phyloP scores from a whole-genome alignment of 2,113 vertebrate genomes.

The Chrysemys picta region DNA sequence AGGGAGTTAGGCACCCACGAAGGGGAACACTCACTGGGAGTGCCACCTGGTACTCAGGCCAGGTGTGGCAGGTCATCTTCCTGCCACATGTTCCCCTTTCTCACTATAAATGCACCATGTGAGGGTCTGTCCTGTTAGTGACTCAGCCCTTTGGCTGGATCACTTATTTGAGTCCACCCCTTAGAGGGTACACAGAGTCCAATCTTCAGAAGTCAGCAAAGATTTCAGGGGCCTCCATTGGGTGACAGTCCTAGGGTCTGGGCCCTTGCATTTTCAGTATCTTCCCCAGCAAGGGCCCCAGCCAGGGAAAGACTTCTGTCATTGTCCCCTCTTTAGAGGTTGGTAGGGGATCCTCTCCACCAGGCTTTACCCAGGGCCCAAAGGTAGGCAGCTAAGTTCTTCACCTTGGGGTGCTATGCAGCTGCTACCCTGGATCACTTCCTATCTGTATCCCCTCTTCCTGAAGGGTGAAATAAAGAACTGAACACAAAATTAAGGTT shows the following conservation, averaged over 20 bases:
- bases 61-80: background rate
- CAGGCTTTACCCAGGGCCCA: background rate
- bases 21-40: background rate
- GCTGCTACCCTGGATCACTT: too few relatives aligned
- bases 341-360: background rate
- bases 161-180: background rate
- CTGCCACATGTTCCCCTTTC: background rate
- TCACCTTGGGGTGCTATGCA: background rate
- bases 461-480: background rate
- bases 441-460: too few relatives aligned
- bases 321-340: background rate
- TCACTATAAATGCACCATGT: background rate
- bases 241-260: background rate
- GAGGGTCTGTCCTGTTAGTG: background rate
- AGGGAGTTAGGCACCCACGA: background rate
- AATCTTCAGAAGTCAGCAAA: background rate
- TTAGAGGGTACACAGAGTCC: background rate
- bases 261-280: background rate
- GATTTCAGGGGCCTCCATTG: too few relatives aligned
- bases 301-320: too few relatives aligned
- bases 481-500: background rate
- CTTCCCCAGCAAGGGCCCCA: background rate
- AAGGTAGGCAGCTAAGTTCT: background rate
- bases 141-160: background rate
- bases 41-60: background rate